A percentile compares a stretch with the other conserved stretches of the same genome.
These are phyloP conservation scores for Callimorpha dominula DNA, from an alignment of 2,888 invertebrate species.

Conservation along the genomic window DNA sequence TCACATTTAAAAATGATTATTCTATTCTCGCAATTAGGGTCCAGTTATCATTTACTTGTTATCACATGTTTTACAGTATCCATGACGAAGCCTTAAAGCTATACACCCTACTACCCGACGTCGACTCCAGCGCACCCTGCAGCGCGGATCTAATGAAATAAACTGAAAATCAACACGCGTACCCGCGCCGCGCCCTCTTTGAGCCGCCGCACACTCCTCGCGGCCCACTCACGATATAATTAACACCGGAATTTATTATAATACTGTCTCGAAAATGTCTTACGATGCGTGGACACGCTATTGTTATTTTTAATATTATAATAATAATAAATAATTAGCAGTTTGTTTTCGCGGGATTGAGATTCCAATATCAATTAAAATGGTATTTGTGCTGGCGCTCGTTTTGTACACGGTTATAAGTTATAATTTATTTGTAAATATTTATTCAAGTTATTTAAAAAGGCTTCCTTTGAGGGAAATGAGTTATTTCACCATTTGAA, in stretches of 20 bases:
- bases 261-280: constrained; percentile 63
- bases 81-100: background rate
- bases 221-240: constrained; percentile 77
- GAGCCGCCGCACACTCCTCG: constrained; percentile 56
- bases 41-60: background rate
- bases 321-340: constrained; percentile 50
- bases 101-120: constrained; percentile 61
- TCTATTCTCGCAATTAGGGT: too few relatives aligned
- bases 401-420: constrained; percentile 14
- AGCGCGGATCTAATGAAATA: constrained; percentile 86
- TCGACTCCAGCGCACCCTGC: constrained; percentile 77
- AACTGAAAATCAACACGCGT: constrained; percentile 86
- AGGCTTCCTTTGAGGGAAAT: background rate
- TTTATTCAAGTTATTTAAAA: constrained; percentile 10
- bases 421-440: constrained; percentile 14
- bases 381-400: constrained; percentile 29
- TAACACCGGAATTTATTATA: constrained; percentile 81
- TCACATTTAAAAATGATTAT: too few relatives aligned
- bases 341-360: constrained; percentile 47
- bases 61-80: background rate
- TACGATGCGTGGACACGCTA: constrained; percentile 71
- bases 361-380: constrained; percentile 38
- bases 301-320: constrained; percentile 65
- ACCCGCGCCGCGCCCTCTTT: constrained; percentile 61
- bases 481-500: background rate